These are phyloP conservation scores for Philantomba maxwellii DNA, from an alignment of 2,113 vertebrate genomes.

Conservation along the genomic window DNA sequence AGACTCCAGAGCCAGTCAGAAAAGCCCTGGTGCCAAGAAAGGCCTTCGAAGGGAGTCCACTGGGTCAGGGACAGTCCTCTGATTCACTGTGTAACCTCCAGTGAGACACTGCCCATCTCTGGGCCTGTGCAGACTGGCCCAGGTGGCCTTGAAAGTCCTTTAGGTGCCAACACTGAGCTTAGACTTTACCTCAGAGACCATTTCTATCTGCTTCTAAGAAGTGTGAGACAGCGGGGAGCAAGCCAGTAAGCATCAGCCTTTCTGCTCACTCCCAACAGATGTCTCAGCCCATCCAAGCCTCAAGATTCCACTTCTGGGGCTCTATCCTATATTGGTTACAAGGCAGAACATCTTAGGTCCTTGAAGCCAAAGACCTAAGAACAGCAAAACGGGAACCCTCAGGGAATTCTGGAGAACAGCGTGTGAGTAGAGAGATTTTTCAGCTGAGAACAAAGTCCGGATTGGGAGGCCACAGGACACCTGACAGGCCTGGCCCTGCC, in stretches of 20 bases:
- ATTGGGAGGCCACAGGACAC: not conserved
- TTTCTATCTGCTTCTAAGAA: not conserved
- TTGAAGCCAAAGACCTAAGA: not conserved
- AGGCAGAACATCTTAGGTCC: not conserved
- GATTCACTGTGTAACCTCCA: not conserved
- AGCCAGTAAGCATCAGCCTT: not conserved
- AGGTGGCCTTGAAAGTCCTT: not conserved
- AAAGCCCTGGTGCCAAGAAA: not conserved
- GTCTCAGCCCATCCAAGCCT: not conserved
- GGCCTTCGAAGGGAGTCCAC: not conserved
- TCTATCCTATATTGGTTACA: not conserved
- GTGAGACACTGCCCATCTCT: not conserved
- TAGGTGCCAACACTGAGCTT: not conserved
- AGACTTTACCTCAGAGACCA: not conserved
- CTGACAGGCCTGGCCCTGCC: not conserved
- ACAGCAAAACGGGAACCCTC: not conserved
- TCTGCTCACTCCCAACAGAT: not conserved
- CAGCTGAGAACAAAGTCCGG: not conserved
- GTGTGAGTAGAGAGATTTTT: not conserved
- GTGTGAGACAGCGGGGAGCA: not conserved
- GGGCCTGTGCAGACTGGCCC: not conserved
- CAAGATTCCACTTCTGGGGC: not conserved
- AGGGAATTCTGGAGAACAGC: not conserved
- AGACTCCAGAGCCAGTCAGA: not conserved
- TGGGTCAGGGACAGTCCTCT: not conserved